These are phyloP conservation scores for Cheumatopsyche charites DNA, from an alignment of 1,140 invertebrate genomes.

Conservation along the genomic window DNA sequence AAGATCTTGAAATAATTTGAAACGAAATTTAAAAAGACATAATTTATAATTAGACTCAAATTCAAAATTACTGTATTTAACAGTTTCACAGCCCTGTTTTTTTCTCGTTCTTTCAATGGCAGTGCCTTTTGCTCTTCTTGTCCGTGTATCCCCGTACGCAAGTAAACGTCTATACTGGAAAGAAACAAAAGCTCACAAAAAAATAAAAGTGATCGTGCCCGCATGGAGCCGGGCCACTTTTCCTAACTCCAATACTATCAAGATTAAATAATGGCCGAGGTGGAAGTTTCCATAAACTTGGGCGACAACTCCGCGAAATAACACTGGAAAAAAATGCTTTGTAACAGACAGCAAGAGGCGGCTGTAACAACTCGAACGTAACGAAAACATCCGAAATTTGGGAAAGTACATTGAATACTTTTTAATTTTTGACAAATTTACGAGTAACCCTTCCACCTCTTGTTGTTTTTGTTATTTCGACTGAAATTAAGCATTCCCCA, in stretches of 20 bases:
- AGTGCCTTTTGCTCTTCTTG: neutral
- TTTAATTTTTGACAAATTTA: no score
- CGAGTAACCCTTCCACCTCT: no score
- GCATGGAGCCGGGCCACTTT: slow-evolving; percentile 25
- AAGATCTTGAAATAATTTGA: no score
- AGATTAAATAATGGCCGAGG: slow-evolving; percentile 38
- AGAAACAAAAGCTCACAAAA: slow-evolving; percentile 31
- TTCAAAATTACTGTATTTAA: no score
- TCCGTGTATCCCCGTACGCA: slow-evolving; percentile 4
- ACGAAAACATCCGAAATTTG: neutral
- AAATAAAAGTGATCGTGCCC: slow-evolving; percentile 36
- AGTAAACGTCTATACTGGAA: slow-evolving; percentile 30
- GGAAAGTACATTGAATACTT: neutral
- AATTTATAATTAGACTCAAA: no score
- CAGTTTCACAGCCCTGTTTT: no score
- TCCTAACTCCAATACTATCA: slow-evolving; percentile 36
- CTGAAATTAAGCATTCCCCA: no score
- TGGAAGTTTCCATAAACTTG: slow-evolving; percentile 33
- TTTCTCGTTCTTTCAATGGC: neutral
- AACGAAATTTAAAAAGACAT: no score
- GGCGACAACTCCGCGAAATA: slow-evolving; percentile 26
- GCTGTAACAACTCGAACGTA: neutral
- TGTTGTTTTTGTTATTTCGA: no score
- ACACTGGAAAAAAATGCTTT: slow-evolving; percentile 27
- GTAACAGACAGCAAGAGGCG: slow-evolving; percentile 5